Evolutionary conservation across 2,888 invertebrate genomes (phyloP), one percentile per base, ranked within the genome.

Genomic region (Lepidonotus clava): DNA sequence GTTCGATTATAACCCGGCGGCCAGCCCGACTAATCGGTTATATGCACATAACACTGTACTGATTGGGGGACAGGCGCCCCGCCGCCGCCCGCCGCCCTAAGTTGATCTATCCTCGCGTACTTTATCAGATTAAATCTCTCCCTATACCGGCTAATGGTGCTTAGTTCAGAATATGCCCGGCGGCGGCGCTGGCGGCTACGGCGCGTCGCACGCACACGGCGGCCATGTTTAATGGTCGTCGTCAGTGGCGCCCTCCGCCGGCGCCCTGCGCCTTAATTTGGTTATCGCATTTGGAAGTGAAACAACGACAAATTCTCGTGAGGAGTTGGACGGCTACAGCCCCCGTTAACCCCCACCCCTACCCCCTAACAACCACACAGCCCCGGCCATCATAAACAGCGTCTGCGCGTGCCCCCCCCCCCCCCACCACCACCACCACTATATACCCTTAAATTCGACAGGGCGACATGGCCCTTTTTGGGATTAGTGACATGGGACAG

Each of bases 111-210:
- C 61, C 24, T 61, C n/a, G 28, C 24, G n/a, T 24, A 61, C 61
- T 61, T 53, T 61, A 76, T 76, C 76, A 76, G 40, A 76, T 76
- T 76, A 76, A 76, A 76, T 76, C 76, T 76, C 18, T 61, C 61
- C 14, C 61, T n/a, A n/a, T 11, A 32, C 61, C 61, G 4, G 24
- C 61, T 61, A 61, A 61, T 61, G 61, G 61, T 28, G n/a, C 28
- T 32, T 61, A 61, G 61, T 61, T 61, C 61, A 11, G 28, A n/a
- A 61, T 11, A 61, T 61, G 61, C 61, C 61, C 61, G 28, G 11
- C 28, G 61, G 61, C 28, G 61, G 11, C 61, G 61, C 61, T 24
- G 11, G n/a, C 11, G 61, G 61, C 61, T 61, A 28, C n/a, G 21
- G 76, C 28, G n/a, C 24, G n/a, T 8, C 34, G 14, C 76, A 76